Evolutionary conservation across 2,888 invertebrate species (phyloP).

Genomic region (Gryllus longicercus): DNA sequence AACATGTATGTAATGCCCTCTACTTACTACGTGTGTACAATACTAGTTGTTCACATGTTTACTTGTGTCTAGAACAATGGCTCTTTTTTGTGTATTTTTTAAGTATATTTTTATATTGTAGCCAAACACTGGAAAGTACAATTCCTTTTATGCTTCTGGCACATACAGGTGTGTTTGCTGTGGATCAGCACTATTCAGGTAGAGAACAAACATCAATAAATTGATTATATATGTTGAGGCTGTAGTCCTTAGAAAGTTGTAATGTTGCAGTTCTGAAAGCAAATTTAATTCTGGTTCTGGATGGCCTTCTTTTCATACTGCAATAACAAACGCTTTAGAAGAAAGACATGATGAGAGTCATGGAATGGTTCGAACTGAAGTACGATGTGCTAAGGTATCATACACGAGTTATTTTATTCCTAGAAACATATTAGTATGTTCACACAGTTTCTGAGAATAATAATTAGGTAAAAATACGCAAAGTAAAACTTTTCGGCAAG

Average conservation of each 20-base stretch:
- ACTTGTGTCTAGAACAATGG: background rate
- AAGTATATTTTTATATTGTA: background rate
- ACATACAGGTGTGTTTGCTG: background rate
- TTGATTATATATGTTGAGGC: too few species aligned
- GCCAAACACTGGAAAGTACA: background rate
- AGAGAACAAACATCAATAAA: background rate
- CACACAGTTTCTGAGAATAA: too few species aligned
- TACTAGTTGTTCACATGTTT: background rate
- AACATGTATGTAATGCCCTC: background rate
- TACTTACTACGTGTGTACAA: too few species aligned
- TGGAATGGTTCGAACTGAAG: background rate
- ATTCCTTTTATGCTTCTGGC: background rate
- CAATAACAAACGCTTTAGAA: background rate
- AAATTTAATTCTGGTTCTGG: slow-evolving; percentile 11
- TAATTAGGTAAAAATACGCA: too few species aligned
- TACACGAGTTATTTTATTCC: too few species aligned
- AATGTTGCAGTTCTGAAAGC: background rate
- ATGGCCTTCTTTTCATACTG: background rate
- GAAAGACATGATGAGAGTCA: background rate
- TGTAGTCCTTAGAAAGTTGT: background rate
- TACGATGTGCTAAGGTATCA: background rate
- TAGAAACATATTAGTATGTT: too few species aligned
- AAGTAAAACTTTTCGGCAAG: too few species aligned
- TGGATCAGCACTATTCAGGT: background rate
- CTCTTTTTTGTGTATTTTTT: background rate